phyloP scores from a whole-genome alignment of 2,888 invertebrate species.

The Elaeidobius kamerunicus region DNA sequence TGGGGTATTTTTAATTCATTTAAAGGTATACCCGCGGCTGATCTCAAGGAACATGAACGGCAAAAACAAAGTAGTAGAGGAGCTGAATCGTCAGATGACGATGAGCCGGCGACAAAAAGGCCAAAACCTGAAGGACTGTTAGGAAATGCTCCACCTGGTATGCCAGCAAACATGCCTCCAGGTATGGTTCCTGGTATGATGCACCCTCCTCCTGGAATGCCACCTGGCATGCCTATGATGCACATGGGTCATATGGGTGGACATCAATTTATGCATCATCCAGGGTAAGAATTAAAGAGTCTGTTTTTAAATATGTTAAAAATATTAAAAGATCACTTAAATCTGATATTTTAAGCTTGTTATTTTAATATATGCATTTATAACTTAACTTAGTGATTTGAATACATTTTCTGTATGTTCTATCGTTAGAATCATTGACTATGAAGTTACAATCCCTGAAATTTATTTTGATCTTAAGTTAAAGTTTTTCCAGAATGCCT shows the following conservation, averaged over 20 bases:
- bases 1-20: constrained; percentile 8
- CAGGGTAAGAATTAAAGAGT: constrained; percentile 49
- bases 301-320: too few relatives aligned
- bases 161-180: constrained; percentile 59
- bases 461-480: too few relatives aligned
- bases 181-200: constrained; percentile 53
- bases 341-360: too few relatives aligned
- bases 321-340: too few relatives aligned
- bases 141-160: constrained; percentile 59
- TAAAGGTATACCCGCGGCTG: constrained; percentile 81
- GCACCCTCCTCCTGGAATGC: constrained; percentile 56
- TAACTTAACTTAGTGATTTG: not conserved
- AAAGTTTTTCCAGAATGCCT: constrained; percentile 51
- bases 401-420: not conserved
- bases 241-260: constrained; percentile 71
- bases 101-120: constrained; percentile 78
- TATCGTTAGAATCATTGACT: too few relatives aligned
- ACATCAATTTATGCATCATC: constrained; percentile 65
- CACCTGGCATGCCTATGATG: constrained; percentile 58
- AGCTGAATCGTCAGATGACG: constrained; percentile 71
- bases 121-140: constrained; percentile 67
- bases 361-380: not conserved
- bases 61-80: constrained; percentile 58
- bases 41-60: constrained; percentile 90
- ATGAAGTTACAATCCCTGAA: too few relatives aligned